Percentiles rank a stretch among this genome's conserved stretches.
phyloP scores from a whole-genome alignment of 2,888 invertebrate species.

The Dendrolimus pini region DNA sequence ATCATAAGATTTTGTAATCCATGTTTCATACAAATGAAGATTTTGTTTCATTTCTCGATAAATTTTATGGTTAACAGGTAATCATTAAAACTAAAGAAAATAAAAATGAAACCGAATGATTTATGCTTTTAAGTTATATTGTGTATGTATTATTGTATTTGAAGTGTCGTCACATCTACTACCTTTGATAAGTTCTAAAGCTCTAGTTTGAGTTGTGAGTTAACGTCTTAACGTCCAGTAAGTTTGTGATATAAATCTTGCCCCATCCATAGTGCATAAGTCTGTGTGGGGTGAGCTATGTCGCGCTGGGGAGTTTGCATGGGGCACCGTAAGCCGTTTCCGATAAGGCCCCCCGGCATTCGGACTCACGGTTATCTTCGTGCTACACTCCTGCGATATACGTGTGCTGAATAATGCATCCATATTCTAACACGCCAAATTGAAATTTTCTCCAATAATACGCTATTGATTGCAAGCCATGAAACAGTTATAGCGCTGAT shows the following conservation, averaged over 20 bases:
- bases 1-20: too few relatives aligned
- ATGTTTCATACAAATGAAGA: too few relatives aligned
- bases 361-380: conserved; percentile 63
- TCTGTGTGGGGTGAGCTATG: conserved; percentile 24
- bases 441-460: conserved; percentile 63
- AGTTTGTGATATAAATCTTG: background rate
- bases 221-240: too few relatives aligned
- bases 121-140: too few relatives aligned
- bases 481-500: background rate
- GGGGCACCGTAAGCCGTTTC: conserved; percentile 76
- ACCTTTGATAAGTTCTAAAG: too few relatives aligned
- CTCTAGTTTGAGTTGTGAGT: too few relatives aligned
- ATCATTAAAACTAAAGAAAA: too few relatives aligned
- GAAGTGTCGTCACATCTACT: too few relatives aligned
- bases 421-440: conserved; percentile 46
- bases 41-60: too few relatives aligned
- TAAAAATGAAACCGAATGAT: too few relatives aligned
- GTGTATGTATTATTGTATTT: too few relatives aligned
- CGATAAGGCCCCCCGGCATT: conserved; percentile 70
- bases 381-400: conserved; percentile 58
- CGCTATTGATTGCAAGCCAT: conserved; percentile 38
- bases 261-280: background rate
- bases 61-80: too few relatives aligned
- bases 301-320: conserved; percentile 72
- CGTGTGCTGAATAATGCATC: conserved; percentile 69